Conservation (phyloP, 1,140 invertebrate genomes). For the Thaumetopoea pityocampa region DNA sequence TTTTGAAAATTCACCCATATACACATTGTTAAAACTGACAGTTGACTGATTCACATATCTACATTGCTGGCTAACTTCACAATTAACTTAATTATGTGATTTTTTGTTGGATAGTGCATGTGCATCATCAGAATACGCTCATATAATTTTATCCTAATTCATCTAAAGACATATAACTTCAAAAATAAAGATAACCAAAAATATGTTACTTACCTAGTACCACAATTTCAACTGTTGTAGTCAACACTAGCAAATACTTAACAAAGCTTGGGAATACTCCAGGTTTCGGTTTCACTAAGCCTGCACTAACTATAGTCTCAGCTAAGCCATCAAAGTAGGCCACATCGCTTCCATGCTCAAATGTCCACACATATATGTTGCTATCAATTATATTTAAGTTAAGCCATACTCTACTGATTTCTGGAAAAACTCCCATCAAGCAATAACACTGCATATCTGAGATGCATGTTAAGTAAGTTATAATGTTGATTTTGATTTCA, state of each 20-base stretch:
- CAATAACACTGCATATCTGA: slow-evolving; percentile 95
- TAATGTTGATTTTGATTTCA: no score
- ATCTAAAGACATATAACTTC: slow-evolving; percentile 1
- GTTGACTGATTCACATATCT: no score
- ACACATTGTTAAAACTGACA: no score
- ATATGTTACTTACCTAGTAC: slow-evolving; percentile 85
- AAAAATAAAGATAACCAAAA: not conserved
- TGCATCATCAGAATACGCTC: no score
- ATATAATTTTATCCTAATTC: not conserved
- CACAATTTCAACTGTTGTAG: slow-evolving; percentile 95
- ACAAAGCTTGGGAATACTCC: slow-evolving; percentile 94
- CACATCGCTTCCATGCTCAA: slow-evolving; percentile 92
- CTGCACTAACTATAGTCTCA: slow-evolving; percentile 92
- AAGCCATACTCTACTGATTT: slow-evolving; percentile 96
- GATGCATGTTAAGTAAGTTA: slow-evolving; percentile 27
- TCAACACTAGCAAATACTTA: slow-evolving; percentile 93
- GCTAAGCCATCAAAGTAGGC: slow-evolving; percentile 95
- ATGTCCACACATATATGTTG: slow-evolving; percentile 98
- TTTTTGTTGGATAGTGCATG: no score
- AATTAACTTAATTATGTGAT: no score
- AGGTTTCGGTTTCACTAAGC: slow-evolving; percentile 89
- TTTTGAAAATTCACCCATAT: no score
- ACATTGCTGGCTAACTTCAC: no score
- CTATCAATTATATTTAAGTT: slow-evolving; percentile 99
- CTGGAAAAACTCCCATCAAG: slow-evolving; percentile 96